A percentile compares a stretch with the other conserved stretches of the same genome.
These are phyloP conservation scores for Sisyra nigra DNA, from an alignment of 2,888 invertebrate genomes.

Conservation along the genomic window DNA sequence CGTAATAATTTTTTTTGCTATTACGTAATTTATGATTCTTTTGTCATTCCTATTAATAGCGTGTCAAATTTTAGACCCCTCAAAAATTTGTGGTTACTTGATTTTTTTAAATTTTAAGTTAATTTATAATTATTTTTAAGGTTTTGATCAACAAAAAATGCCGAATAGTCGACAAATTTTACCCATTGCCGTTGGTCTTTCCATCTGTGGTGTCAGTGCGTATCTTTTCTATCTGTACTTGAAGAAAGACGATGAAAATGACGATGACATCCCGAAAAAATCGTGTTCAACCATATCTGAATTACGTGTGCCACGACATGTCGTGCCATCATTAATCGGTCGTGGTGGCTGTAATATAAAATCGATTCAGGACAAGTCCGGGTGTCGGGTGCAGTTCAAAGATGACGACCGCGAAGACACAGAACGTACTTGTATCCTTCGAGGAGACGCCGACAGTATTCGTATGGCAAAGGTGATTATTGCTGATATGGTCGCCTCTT, in stretches of 20 bases:
- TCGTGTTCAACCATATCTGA: conserved; percentile 31
- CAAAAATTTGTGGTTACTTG: not conserved
- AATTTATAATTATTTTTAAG: not conserved
- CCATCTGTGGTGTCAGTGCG: conserved; percentile 50
- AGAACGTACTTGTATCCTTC: conserved; percentile 49
- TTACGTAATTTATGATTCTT: too few species aligned
- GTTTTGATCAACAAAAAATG: conserved; percentile 3
- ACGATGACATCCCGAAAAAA: conserved; percentile 18
- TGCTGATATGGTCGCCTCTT: conserved; percentile 46
- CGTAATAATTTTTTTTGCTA: too few species aligned
- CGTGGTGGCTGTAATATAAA: conserved; percentile 62
- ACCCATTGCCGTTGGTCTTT: conserved; percentile 45
- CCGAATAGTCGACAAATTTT: conserved; percentile 19
- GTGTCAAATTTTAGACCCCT: not conserved
- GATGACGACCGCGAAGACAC: conserved; percentile 35
- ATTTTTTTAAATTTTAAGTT: not conserved
- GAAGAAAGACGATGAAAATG: conserved; percentile 38
- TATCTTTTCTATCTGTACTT: conserved; percentile 51
- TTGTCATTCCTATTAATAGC: too few species aligned
- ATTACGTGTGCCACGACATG: conserved; percentile 41
- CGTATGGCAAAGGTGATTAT: conserved; percentile 57
- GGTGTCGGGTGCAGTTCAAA: conserved; percentile 38
- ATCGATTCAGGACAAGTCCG: conserved; percentile 54
- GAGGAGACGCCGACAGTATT: conserved; percentile 48
- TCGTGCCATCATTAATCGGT: conserved; percentile 52